phyloP scores from a whole-genome alignment of 2,888 invertebrate species.

The Caenorhabditis auriculariae region DNA sequence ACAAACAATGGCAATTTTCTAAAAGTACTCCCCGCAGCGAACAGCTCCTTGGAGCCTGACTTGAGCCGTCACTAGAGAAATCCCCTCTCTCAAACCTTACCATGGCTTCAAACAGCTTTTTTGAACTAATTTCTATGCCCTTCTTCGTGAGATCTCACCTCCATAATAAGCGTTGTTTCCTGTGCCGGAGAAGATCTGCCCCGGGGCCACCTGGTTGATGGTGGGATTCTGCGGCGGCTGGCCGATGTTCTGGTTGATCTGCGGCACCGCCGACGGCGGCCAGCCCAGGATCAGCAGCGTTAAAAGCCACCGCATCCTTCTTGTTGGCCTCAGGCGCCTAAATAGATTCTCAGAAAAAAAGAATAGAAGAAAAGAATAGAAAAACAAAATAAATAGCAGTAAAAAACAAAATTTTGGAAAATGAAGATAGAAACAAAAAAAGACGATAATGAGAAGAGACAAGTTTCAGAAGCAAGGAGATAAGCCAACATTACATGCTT shows the following conservation, averaged over 20 bases:
- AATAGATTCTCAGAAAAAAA: neutral
- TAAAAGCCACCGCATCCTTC: neutral
- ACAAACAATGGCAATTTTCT: no score
- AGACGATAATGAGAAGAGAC: no score
- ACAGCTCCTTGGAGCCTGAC: no score
- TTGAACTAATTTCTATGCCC: no score
- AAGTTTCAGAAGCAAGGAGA: no score
- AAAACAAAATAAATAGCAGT: neutral
- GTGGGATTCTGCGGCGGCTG: constrained; percentile 18
- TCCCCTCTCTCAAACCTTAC: no score
- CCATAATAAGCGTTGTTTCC: constrained; percentile 57
- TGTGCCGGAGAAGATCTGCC: constrained; percentile 50
- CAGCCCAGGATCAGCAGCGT: neutral
- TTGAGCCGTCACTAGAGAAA: no score
- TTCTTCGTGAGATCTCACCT: constrained; percentile 25
- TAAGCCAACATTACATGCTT: no score
- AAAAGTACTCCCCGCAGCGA: no score
- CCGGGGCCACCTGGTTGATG: constrained; percentile 32
- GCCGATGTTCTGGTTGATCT: constrained; percentile 30
- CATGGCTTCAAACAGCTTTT: neutral
- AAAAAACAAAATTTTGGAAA: neutral
- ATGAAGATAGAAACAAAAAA: neutral
- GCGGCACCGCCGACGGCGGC: neutral
- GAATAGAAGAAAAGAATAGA: neutral
- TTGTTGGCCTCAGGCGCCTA: neutral